Evolutionary conservation across 2,888 invertebrate genomes (phyloP).

Genomic region (Volucella inflata): DNA sequence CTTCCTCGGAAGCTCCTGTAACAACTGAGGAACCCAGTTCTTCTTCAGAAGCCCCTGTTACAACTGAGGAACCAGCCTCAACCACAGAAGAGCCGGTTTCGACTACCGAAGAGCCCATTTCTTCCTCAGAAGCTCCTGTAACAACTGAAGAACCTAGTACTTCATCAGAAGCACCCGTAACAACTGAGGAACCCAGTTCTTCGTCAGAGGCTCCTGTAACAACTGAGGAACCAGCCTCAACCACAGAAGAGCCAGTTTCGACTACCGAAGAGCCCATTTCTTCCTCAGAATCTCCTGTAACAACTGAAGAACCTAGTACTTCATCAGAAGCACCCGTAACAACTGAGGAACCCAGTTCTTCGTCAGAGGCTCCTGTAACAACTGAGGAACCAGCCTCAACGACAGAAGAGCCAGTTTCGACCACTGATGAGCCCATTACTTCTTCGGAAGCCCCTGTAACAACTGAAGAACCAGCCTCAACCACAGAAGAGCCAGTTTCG

Average conservation of each 20-base stretch:
- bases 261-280: neutral
- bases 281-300: neutral
- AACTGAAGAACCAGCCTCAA: conserved; percentile 1
- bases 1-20: conserved; percentile 5
- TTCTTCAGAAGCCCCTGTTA: neutral
- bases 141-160: conserved; percentile 16
- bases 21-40: neutral
- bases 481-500: no score
- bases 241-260: neutral
- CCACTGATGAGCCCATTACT: neutral
- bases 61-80: neutral
- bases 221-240: conserved; percentile 10
- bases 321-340: neutral
- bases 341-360: neutral
- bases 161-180: neutral
- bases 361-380: no score
- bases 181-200: neutral
- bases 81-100: conserved; percentile 9
- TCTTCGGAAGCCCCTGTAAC: no score
- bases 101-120: conserved; percentile 7
- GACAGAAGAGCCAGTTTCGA: neutral
- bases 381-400: conserved; percentile 1
- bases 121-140: conserved; percentile 7
- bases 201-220: neutral
- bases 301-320: neutral